These are phyloP conservation scores for Priocnemis perturbator DNA, from an alignment of 2,888 invertebrate species.

Conservation along the genomic window DNA sequence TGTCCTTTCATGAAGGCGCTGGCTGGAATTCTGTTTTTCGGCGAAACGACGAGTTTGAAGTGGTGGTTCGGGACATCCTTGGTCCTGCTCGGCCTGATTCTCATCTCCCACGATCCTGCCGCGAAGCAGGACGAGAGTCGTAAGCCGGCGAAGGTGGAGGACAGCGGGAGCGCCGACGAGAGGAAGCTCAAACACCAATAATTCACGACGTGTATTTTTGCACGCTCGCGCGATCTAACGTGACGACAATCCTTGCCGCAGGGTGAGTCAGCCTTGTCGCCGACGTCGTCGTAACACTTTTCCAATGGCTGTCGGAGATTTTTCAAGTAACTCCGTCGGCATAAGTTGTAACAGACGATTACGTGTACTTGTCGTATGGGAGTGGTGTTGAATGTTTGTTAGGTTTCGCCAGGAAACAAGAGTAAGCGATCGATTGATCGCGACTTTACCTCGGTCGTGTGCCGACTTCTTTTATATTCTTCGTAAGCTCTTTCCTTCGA, in stretches of 20 bases:
- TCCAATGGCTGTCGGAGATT: too few relatives aligned
- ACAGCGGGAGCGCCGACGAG: conserved; percentile 16
- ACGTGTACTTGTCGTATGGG: too few relatives aligned
- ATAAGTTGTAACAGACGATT: too few relatives aligned
- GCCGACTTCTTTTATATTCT: too few relatives aligned
- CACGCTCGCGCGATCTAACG: conserved; percentile 13
- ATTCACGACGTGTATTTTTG: conserved; percentile 34
- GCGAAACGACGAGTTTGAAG: conserved; percentile 81
- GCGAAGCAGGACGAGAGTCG: neutral
- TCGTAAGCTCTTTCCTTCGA: too few relatives aligned
- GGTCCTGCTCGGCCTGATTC: conserved; percentile 82
- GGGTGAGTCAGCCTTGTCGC: conserved; percentile 4
- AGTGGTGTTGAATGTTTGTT: too few relatives aligned
- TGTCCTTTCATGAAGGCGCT: conserved; percentile 79
- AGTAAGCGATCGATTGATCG: too few relatives aligned
- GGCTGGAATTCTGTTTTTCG: conserved; percentile 82
- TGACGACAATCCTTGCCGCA: neutral
- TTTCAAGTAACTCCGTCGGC: too few relatives aligned
- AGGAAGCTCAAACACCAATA: conserved; percentile 34
- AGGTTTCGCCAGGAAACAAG: too few relatives aligned
- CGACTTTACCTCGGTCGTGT: too few relatives aligned
- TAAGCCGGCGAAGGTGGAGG: neutral
- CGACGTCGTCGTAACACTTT: too few relatives aligned
- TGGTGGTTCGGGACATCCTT: conserved; percentile 86
- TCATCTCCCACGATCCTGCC: conserved; percentile 74